Evolutionary conservation across 2,113 vertebrate species (phyloP).

Genomic region (Phrynosoma platyrhinos): DNA sequence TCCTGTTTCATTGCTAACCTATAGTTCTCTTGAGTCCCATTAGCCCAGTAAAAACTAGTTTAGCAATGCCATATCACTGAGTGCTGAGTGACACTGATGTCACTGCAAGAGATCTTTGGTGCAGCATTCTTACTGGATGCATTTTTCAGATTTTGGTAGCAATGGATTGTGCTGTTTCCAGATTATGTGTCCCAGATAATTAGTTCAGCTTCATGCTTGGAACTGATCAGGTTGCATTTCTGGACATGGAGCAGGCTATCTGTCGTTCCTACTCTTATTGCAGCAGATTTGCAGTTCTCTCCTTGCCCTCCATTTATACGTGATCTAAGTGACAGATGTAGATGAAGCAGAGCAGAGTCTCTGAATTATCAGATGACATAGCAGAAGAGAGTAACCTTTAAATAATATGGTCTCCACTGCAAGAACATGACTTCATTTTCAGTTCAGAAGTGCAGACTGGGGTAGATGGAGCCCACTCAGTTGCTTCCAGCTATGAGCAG

Average conservation of each 20-base stretch:
- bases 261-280: conserved; percentile 7
- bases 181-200: conserved; percentile 23
- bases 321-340: conserved; percentile 37
- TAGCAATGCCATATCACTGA: neutral
- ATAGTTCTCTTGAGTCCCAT: neutral
- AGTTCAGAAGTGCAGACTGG: conserved; percentile 29
- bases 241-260: conserved; percentile 35
- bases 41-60: neutral
- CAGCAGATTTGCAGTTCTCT: conserved; percentile 40
- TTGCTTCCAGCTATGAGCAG: neutral
- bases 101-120: conserved; percentile 1
- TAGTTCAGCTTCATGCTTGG: conserved; percentile 41
- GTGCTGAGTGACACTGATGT: neutral
- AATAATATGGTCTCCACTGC: conserved; percentile 26
- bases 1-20: neutral
- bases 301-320: conserved; percentile 41
- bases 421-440: conserved; percentile 6
- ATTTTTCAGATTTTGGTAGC: conserved; percentile 23
- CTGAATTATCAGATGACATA: conserved; percentile 30
- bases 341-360: conserved; percentile 37
- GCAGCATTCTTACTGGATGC: conserved; percentile 21
- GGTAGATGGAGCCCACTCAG: neutral
- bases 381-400: conserved; percentile 57
- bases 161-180: conserved; percentile 24
- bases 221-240: conserved; percentile 41